Evolutionary conservation across 2,113 vertebrate genomes (phyloP).

Genomic region (Myiozetetes cayanensis): DNA sequence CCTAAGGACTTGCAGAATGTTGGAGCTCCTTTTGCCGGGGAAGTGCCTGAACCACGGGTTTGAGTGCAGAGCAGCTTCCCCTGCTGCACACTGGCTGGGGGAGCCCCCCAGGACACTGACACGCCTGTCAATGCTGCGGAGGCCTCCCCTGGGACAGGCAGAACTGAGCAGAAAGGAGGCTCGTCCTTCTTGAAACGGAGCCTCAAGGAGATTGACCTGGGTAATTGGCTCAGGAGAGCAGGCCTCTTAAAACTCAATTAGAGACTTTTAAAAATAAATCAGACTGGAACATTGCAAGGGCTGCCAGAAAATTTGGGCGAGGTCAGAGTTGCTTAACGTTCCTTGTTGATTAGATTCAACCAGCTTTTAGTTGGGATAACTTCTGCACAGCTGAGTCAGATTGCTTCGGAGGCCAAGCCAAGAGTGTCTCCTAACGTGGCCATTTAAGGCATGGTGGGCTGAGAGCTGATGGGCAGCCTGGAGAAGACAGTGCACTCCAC

Average conservation of each 20-base stretch:
- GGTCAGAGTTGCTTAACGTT: conserved; percentile 40
- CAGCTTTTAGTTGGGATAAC: conserved; percentile 27
- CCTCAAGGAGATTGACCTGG: conserved; percentile 21
- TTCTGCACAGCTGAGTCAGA: conserved; percentile 18
- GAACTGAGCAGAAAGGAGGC: background rate
- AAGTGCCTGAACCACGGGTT: background rate
- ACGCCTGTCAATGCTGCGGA: background rate
- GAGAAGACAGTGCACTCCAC: background rate
- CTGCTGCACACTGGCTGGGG: fast-evolving
- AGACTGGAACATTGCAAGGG: conserved; percentile 25
- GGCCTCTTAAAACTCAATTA: conserved; percentile 70
- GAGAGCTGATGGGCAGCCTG: conserved; percentile 12
- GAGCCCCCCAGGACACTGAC: background rate
- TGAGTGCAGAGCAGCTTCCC: background rate
- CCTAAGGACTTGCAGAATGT: background rate
- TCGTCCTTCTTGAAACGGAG: background rate
- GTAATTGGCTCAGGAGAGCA: conserved; percentile 61
- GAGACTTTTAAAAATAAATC: conserved; percentile 68
- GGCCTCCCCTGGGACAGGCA: background rate
- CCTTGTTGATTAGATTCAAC: conserved; percentile 43
- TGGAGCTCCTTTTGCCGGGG: background rate
- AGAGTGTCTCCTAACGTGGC: conserved; percentile 4
- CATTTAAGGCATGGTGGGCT: conserved; percentile 49
- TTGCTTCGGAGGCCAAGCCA: background rate
- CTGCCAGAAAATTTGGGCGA: conserved; percentile 57